These are phyloP conservation scores for Prionailurus bengalensis DNA, from an alignment of 2,113 vertebrate species.

Conservation along the genomic window DNA sequence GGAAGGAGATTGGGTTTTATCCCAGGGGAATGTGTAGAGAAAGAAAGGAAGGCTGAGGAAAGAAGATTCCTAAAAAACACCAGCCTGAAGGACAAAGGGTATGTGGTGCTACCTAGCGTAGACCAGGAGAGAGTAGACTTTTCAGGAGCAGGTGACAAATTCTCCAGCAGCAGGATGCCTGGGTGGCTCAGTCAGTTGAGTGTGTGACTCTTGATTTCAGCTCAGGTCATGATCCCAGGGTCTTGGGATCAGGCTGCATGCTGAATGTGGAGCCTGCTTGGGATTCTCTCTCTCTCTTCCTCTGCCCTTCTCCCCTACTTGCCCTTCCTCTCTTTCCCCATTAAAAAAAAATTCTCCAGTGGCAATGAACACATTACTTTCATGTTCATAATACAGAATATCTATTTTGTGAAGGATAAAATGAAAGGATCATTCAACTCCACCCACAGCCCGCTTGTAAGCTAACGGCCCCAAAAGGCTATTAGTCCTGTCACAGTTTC, in stretches of 20 bases:
- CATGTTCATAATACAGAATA: neutral
- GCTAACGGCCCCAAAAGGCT: neutral
- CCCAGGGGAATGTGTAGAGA: neutral
- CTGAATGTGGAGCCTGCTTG: too few species aligned
- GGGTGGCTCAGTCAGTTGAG: too few species aligned
- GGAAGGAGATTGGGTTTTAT: neutral
- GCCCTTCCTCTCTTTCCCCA: too few species aligned
- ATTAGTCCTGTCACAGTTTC: neutral
- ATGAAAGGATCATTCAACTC: neutral
- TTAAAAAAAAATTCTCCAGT: neutral
- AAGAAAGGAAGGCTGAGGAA: neutral
- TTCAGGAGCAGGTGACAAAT: neutral
- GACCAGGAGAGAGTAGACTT: neutral
- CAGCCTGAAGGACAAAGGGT: neutral
- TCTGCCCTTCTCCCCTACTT: too few species aligned
- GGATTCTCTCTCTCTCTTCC: too few species aligned
- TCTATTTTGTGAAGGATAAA: neutral
- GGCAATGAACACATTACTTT: neutral
- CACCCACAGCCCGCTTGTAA: neutral
- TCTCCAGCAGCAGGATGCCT: neutral
- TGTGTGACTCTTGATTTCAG: too few species aligned
- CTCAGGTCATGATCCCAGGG: too few species aligned
- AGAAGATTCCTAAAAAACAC: neutral
- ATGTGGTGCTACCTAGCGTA: neutral
- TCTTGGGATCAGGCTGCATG: too few species aligned